Conservation (phyloP, 2,113 vertebrate species). For the Rhea americana region DNA sequence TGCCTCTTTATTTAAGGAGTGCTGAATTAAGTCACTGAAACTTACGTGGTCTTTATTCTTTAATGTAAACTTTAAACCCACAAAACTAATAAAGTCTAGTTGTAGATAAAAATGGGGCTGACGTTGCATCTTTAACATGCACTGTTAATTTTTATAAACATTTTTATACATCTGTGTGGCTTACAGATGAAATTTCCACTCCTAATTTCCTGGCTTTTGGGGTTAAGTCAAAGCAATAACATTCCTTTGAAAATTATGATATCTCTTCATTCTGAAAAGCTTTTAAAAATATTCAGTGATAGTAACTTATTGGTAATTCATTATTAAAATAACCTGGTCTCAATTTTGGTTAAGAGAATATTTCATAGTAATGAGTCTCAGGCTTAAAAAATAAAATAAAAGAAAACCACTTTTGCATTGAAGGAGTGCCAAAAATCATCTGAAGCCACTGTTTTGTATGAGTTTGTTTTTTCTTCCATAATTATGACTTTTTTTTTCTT, state of each 20-base stretch:
- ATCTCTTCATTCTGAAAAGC: slow-evolving; percentile 22
- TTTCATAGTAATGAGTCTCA: neutral
- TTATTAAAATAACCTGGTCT: slow-evolving; percentile 7
- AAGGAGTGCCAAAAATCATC: neutral
- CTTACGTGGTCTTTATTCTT: slow-evolving; percentile 23
- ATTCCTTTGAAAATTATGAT: slow-evolving; percentile 20
- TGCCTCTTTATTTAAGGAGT: slow-evolving; percentile 36
- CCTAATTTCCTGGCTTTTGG: slow-evolving; percentile 17
- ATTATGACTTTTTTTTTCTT: neutral
- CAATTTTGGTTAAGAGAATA: neutral
- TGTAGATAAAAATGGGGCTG: slow-evolving; percentile 32
- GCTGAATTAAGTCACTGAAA: slow-evolving; percentile 32
- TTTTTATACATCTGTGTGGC: slow-evolving; percentile 51
- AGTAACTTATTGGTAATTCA: neutral
- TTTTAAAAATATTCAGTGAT: slow-evolving; percentile 10
- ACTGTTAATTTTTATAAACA: slow-evolving; percentile 33
- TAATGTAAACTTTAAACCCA: slow-evolving; percentile 51
- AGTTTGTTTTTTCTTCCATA: neutral
- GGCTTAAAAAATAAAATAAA: neutral
- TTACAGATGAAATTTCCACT: slow-evolving; percentile 37
- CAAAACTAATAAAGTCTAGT: slow-evolving; percentile 36
- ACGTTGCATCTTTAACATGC: slow-evolving; percentile 37
- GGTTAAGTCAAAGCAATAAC: neutral
- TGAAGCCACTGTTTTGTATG: slow-evolving; percentile 18
- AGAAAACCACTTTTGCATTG: neutral